Evolutionary conservation across 2,113 vertebrate species (phyloP), one percentile per base, ranked within the genome.

Genomic region (Carassius gibelio): DNA sequence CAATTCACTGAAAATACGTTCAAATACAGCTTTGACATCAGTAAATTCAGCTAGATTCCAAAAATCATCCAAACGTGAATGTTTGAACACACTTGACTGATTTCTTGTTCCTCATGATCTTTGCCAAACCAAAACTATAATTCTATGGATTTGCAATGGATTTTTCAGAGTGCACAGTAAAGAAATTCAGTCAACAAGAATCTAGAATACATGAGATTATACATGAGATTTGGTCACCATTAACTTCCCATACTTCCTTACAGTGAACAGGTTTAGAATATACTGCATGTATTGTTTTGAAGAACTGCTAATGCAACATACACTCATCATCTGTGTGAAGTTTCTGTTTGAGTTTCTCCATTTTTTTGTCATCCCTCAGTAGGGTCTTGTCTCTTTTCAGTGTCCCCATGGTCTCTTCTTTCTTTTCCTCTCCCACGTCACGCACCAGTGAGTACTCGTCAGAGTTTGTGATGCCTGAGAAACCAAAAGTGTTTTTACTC

Each of bases 331-430:
- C 98, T 1, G 97, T 99, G 92, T 99, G 98, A 55, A 99, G 88
- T 86, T 99, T 99, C 93, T 99, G 98, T 90, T 99, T 99, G 3
- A 99, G 94, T 86, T 99, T 98, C 91, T 99, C 98, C 98, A 99
- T 99, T 90, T 99, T 99, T 92, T 99, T 99, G 91, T 99, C 98
- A 17, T 99, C 98, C 87, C 98, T 93, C 81, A 99, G 92, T 26
- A 99, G 91, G 3, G 97, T 99, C 91, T 99, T 99, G 90, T 99
- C 98, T 88, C 95, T 96, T 81, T 96, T 96, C 86, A 99, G 94
- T 0, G 98, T 99, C 4, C 98, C 98, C 0, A 94, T 98, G 82
- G 92, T 94, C 89, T 99, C 98, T 84, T 99, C 98, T 87, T 99
- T 99, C 88, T 99, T 99, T 93, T 99, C 98, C 90, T 99, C 98